Base-by-base conservation (phyloP, 2,888 invertebrate genomes). In the Pseudococcus longispinus region DNA sequence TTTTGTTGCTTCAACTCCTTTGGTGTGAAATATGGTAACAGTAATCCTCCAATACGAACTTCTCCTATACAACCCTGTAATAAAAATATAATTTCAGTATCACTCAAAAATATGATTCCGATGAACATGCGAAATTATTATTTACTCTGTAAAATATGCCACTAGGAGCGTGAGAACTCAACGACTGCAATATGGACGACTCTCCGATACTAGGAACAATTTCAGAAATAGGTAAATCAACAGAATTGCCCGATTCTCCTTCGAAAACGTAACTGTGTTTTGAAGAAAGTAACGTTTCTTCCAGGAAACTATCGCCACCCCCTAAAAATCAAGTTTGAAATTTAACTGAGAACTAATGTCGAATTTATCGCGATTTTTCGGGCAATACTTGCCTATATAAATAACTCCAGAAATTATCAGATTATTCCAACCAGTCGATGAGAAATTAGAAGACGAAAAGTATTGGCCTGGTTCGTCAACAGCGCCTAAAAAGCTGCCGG, bases 51-150 rank as follows among this genome's bases (percentile, higher is more conserved):
- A 87, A 98, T 94, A 89, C 97, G 93, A 83, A 97, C 95, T 90
- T 97, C 97, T 42, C 96, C 95, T 89, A 98, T 91, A 90, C 98
- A 98, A 8, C 98, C 98, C 92, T 96, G 93, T 29, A 15, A 85
- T 46, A 55, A 70, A 70, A 51, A 77, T 70, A n/a, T 20, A 44
- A 86, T 29, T 26, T 23, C n/a, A 51, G 3, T 46, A 46, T 3
- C 46, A 11, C 13, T 11, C 15, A 46, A 46, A 11, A 37, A 2
- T 5, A 37, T 37, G 15, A 46, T 46, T 15, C 15, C 3, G 46
- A 44, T 51, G 2, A 1, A 65, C 23, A 9, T 13, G 9, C 3
- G 11, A 23, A 32, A 60, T 60, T 2, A 60, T 55, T 23, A 84
- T 32, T 84, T 46, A 86, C 86, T 55, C 77, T 51, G 20, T 80